Evolutionary conservation across 1,140 invertebrate species (phyloP), one percentile per base, ranked within the genome.

Genomic region (Drosophila carrolli): DNA sequence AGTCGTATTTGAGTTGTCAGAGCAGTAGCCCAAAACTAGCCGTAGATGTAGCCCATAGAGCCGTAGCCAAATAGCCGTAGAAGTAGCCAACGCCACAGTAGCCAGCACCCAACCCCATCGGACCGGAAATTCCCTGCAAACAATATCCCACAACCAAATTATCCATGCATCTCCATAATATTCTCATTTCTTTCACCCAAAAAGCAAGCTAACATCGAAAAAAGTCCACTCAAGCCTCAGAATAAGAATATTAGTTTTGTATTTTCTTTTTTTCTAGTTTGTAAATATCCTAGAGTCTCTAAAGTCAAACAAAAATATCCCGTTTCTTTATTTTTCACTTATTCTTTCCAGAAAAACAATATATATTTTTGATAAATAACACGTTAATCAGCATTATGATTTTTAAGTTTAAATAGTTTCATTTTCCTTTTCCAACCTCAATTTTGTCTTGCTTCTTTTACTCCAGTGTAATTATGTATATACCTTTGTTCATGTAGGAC

Each of bases 1-100:
- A 92, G 91, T 92, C 91, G 88, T 92, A 90, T 92, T 92, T 92
- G 91, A 92, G 82, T 91, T 92, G 90, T 92, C 91, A 91, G 91
- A 92, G 82, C 91, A 91, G 75, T 92, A 92, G 90, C 68, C 53
- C 76, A 53, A 74, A 66, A 43, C 58, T 83, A 83, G 57, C 50
- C 13, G 46, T 75, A 75, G 61, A 57, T 37, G 47, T 66, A 75
- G 60, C 48, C 48, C 48, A 43, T 41, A 16, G 66, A 74, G 61
- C 27, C 23, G 47, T 82, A 84, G 67, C 58, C 65, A 47, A 86
- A 86, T 77, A 67, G 62, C 48, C 54, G 82, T 86, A 86, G 82
- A 61, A 37, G 56, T 65, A 61, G 56, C 41, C 61, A 65, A 19
- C 56, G 61, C 56, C 47, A 54, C 47, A 68, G 59, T 66, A 68